A percentile compares a stretch with the other conserved stretches of the same genome.
phyloP scores from a whole-genome alignment of 2,113 vertebrate species.

The Microtus richardsoni region DNA sequence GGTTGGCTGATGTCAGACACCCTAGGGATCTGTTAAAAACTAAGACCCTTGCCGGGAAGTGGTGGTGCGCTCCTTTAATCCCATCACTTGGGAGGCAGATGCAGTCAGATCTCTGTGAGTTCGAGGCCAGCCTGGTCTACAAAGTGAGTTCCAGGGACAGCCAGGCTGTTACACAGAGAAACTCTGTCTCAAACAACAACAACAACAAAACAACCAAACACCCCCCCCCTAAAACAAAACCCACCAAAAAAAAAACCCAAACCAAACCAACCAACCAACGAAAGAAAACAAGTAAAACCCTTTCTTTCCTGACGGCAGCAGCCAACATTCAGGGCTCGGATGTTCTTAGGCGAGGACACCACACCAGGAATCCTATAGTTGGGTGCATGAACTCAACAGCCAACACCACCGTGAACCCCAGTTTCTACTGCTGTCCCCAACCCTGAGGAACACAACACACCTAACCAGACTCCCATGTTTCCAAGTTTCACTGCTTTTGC shows the following conservation, averaged over 20 bases:
- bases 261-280: too few relatives aligned
- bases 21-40: not conserved
- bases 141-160: too few relatives aligned
- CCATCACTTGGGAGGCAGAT: too few relatives aligned
- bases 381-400: not conserved
- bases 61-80: too few relatives aligned
- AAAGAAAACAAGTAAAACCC: too few relatives aligned
- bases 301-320: not conserved
- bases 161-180: too few relatives aligned
- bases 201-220: too few relatives aligned
- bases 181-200: too few relatives aligned
- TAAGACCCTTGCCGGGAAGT: not conserved
- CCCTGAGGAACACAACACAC: not conserved
- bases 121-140: too few relatives aligned
- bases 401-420: not conserved
- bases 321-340: not conserved
- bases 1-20: not conserved
- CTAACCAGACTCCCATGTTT: not conserved
- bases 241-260: too few relatives aligned
- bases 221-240: too few relatives aligned
- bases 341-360: not conserved
- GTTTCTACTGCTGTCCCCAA: not conserved
- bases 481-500: not conserved
- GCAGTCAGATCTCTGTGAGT: too few relatives aligned
- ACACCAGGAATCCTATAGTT: not conserved